Percentiles rank a stretch among this genome's conserved stretches.
Evolutionary conservation across 2,888 invertebrate genomes (phyloP).

Genomic region (Patella depressa): DNA sequence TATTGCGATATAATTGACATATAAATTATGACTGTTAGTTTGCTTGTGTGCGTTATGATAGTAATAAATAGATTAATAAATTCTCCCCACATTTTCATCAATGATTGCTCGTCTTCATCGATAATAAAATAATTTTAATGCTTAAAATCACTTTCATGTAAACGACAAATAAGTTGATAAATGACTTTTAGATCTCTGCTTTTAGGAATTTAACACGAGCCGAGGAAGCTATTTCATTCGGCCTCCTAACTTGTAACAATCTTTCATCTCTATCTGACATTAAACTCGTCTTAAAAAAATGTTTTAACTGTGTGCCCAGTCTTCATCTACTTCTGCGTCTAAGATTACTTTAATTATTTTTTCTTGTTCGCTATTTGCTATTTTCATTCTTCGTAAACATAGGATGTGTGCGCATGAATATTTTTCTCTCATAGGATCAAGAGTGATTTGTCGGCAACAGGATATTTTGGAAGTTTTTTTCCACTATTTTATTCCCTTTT

Average conservation of each 20-base stretch:
- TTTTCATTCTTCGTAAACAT: too few relatives aligned
- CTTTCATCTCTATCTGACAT: not conserved
- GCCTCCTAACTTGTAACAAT: not conserved
- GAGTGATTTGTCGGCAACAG: too few relatives aligned
- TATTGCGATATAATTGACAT: slow-evolving; percentile 1
- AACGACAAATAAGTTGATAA: slow-evolving; percentile 3
- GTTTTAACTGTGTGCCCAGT: too few relatives aligned
- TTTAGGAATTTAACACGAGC: not conserved
- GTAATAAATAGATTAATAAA: slow-evolving; percentile 2
- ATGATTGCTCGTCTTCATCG: slow-evolving; percentile 10
- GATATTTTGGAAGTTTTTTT: too few relatives aligned
- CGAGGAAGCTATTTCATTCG: slow-evolving; percentile 2
- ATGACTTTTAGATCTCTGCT: slow-evolving; percentile 1
- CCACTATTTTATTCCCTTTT: too few relatives aligned
- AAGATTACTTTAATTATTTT: too few relatives aligned
- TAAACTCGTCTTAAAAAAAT: not conserved
- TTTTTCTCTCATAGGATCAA: too few relatives aligned
- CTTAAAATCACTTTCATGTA: slow-evolving; percentile 11
- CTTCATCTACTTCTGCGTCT: too few relatives aligned
- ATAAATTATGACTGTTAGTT: slow-evolving; percentile 10
- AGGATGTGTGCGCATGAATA: too few relatives aligned
- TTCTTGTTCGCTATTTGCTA: too few relatives aligned
- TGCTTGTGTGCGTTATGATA: not conserved
- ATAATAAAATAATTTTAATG: slow-evolving; percentile 2
- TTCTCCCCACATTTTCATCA: not conserved